Conservation (phyloP, 2,888 invertebrate species). For the Diploptera punctata region DNA sequence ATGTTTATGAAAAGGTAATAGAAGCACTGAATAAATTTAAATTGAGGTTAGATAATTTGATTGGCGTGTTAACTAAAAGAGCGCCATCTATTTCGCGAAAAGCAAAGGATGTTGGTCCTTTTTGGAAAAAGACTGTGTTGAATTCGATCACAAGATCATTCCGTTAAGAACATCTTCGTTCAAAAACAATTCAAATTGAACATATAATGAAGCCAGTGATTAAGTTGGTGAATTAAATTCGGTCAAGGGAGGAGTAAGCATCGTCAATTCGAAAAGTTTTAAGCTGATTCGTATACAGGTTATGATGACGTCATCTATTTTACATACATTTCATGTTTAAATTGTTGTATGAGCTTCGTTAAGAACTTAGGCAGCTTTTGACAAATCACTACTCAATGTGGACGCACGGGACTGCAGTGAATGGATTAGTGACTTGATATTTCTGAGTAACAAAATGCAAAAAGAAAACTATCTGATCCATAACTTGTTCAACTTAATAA, state of each 20-base stretch:
- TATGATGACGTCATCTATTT: neutral
- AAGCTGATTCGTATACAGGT: neutral
- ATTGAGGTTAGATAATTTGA: neutral
- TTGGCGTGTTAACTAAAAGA: neutral
- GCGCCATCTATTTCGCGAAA: neutral
- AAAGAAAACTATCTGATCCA: no score
- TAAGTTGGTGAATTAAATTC: neutral
- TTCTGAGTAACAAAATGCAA: no score
- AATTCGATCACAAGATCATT: conserved; percentile 5
- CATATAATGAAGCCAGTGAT: neutral
- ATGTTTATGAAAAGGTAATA: neutral
- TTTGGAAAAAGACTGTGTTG: neutral
- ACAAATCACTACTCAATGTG: neutral
- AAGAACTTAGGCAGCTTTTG: neutral
- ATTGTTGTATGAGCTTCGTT: neutral
- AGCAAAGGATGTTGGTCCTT: neutral
- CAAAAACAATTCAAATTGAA: no score
- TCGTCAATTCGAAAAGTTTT: neutral
- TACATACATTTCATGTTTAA: neutral
- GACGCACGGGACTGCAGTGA: neutral
- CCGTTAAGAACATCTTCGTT: neutral
- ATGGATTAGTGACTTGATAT: neutral
- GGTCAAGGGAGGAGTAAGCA: neutral
- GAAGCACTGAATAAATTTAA: neutral
- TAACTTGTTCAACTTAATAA: no score